These are phyloP conservation scores for Dinocampus coccinellae DNA, from an alignment of 2,888 invertebrate species.

Conservation along the genomic window DNA sequence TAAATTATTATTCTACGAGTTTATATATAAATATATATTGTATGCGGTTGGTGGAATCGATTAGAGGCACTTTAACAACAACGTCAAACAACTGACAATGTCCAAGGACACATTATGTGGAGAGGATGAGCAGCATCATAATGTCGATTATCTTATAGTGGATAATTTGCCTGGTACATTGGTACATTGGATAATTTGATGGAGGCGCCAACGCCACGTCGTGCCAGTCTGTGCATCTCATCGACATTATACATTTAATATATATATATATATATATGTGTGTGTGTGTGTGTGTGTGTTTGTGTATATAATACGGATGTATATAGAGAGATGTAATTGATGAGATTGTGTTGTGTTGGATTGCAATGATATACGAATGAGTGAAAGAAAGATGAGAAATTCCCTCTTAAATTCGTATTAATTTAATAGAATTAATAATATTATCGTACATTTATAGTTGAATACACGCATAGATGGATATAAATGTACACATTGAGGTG, in stretches of 20 bases:
- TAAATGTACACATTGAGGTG: neutral
- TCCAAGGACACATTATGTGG: neutral
- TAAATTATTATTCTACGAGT: neutral
- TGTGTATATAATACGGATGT: too few relatives aligned
- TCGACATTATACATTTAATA: neutral
- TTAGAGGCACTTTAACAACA: conserved; percentile 15
- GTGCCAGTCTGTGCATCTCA: conserved; percentile 32
- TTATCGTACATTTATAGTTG: conserved; percentile 1
- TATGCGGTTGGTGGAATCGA: conserved; percentile 25
- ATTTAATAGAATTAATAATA: too few relatives aligned
- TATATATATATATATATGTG: neutral
- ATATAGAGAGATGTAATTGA: conserved; percentile 31
- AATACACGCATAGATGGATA: neutral
- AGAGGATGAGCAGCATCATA: conserved; percentile 40
- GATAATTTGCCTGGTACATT: conserved; percentile 50
- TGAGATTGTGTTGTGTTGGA: conserved; percentile 4
- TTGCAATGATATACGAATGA: neutral
- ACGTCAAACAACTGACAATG: neutral
- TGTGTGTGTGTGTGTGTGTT: too few relatives aligned
- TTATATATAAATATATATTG: too few relatives aligned
- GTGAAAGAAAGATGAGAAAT: neutral
- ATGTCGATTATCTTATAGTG: conserved; percentile 55
- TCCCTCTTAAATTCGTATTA: neutral
- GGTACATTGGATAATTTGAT: conserved; percentile 58
- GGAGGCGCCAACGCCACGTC: conserved; percentile 55